These are phyloP conservation scores for Tuta absoluta DNA, from an alignment of 2,888 invertebrate genomes.

Conservation along the genomic window DNA sequence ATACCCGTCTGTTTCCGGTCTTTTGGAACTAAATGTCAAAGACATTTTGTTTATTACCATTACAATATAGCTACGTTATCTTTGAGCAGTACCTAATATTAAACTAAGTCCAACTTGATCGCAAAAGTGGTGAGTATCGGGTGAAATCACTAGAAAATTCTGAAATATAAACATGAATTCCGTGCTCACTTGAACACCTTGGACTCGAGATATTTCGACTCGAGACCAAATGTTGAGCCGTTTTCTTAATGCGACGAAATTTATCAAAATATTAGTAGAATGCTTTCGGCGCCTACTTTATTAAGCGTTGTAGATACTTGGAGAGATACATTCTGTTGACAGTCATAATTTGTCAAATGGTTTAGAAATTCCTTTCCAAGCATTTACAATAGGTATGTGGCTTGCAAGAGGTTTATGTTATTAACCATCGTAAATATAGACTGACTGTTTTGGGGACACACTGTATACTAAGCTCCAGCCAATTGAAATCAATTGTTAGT, in stretches of 20 bases:
- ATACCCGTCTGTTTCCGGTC: slow-evolving; percentile 27
- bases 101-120: too few species aligned
- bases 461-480: too few species aligned
- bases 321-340: slow-evolving; percentile 59
- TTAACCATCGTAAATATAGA: neutral
- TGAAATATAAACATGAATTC: neutral
- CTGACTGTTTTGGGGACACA: neutral
- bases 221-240: neutral
- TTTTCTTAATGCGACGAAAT: slow-evolving; percentile 35
- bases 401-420: neutral
- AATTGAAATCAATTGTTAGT: too few species aligned
- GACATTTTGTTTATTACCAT: too few species aligned
- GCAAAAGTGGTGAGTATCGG: too few species aligned
- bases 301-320: slow-evolving; percentile 32
- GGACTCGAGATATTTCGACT: neutral
- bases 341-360: slow-evolving; percentile 56
- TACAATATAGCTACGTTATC: too few species aligned
- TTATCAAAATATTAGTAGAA: slow-evolving; percentile 48
- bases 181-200: neutral
- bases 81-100: too few species aligned
- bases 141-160: too few species aligned
- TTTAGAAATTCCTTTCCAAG: slow-evolving; percentile 40
- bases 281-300: slow-evolving; percentile 44
- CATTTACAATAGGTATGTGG: neutral
- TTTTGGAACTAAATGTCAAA: slow-evolving; percentile 22